Conservation (phyloP, 2,797 vertebrate genomes). For the Toxotes lorentzi region DNA sequence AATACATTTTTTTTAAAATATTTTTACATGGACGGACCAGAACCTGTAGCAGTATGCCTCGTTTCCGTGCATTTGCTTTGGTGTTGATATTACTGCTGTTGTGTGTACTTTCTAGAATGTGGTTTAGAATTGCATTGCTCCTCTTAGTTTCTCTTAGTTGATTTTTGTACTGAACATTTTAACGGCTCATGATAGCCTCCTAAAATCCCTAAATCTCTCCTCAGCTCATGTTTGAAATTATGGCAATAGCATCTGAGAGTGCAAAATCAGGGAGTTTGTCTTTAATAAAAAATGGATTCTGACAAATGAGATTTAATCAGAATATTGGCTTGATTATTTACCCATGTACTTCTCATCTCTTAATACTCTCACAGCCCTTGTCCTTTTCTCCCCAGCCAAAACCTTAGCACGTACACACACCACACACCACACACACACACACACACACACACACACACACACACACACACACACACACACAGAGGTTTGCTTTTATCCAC, state of each 20-base stretch:
- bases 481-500: slow-evolving; percentile 52
- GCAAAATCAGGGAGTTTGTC: slow-evolving; percentile 24
- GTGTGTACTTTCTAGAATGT: neutral
- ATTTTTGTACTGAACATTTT: too few relatives aligned
- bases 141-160: neutral
- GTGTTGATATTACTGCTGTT: neutral
- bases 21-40: neutral
- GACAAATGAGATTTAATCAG: slow-evolving; percentile 42
- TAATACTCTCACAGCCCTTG: slow-evolving; percentile 15
- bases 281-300: slow-evolving; percentile 39
- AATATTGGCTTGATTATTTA: slow-evolving; percentile 38
- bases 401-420: slow-evolving; percentile 3
- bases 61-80: neutral
- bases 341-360: slow-evolving; percentile 32
- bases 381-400: slow-evolving; percentile 16
- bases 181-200: too few relatives aligned
- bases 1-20: too few relatives aligned
- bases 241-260: neutral
- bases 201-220: neutral
- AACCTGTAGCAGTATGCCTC: neutral
- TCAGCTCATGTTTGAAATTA: neutral
- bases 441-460: slow-evolving; percentile 13
- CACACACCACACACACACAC: neutral
- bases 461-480: slow-evolving; percentile 5
- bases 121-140: neutral